Conservation (phyloP, 2,888 invertebrate species). For the Suillia variegata region DNA sequence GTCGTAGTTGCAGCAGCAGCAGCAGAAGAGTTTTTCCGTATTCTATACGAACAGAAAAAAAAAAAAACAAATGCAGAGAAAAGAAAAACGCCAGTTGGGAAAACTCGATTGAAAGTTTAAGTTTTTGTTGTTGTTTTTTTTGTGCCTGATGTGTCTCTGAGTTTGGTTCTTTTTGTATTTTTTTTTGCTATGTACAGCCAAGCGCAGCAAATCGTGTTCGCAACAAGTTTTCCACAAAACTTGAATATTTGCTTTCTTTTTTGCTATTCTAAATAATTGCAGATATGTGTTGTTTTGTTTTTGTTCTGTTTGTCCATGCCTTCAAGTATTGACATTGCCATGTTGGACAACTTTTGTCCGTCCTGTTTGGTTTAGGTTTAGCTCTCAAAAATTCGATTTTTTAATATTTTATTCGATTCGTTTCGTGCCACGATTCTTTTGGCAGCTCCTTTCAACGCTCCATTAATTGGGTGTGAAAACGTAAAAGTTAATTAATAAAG, state of each 20-base stretch:
- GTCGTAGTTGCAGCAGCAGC: background rate
- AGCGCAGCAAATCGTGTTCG: conserved; percentile 2
- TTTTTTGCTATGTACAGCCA: background rate
- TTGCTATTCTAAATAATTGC: background rate
- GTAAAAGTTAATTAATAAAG: conserved; percentile 21
- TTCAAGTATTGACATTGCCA: too few relatives aligned
- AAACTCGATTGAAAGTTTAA: background rate
- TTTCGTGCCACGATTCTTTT: too few relatives aligned
- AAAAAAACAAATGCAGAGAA: too few relatives aligned
- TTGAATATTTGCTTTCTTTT: conserved; percentile 10
- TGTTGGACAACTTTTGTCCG: too few relatives aligned
- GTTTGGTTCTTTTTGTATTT: background rate
- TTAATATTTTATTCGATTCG: too few relatives aligned
- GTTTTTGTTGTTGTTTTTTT: background rate
- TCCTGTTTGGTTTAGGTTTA: too few relatives aligned
- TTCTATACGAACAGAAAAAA: background rate
- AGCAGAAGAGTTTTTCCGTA: too few relatives aligned
- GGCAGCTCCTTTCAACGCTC: background rate
- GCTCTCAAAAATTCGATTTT: too few relatives aligned
- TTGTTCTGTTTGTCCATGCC: too few relatives aligned
- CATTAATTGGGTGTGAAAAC: conserved; percentile 19
- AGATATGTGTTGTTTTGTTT: too few relatives aligned
- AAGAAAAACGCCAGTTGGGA: background rate
- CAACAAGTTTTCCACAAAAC: conserved; percentile 23
- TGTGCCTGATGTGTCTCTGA: background rate